Base-by-base conservation (phyloP, 2,888 invertebrate species). In the Zhengitettix transpicula region DNA sequence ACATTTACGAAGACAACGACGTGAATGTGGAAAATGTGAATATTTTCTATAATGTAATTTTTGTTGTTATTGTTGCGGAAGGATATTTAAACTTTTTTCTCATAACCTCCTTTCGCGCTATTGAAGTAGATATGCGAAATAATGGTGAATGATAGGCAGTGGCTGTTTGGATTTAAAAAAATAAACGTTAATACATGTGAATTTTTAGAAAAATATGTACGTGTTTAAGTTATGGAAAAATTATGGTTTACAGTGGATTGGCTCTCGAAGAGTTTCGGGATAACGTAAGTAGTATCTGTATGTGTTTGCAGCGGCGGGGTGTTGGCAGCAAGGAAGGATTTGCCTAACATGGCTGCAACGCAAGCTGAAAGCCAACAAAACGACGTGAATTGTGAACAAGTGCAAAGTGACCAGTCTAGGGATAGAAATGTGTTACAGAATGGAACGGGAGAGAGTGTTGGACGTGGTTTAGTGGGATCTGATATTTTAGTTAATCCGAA, bases 281-380 rank as follows among this genome's bases (percentile, higher is more conserved):
- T 67, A 67, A 68, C 67, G 67, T 67, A 67, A 67, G 65, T 64
- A 64, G 64, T 67, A 67, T 67, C 47, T 47, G 47, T 47, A 75
- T 76, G 76, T 75, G 74, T 75, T 75, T 75, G 69, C 71, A 74
- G 71, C 73, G 72, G 75, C 80, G 81, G 79, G 81, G 81, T 79
- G 80, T 81, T 78, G 79, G 80, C 75, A 69, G 65, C 65, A 73
- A 73, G 73, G 72, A 73, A 72, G 74, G 74, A 74, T 73, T 73
- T 74, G 73, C 67, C 67, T 69, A 84, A 84, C 82, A 86, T 86
- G 86, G 86, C 86, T 84, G 85, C 86, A 81, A 85, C 85, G 81
- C 85, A 84, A 82, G 84, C 85, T 77, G 85, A 85, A 81, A 81
- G 84, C 78, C 85, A 85, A 77, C 84, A 84, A 79, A 84, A 84